Evolutionary conservation across 2,888 invertebrate genomes (phyloP), one percentile per base, ranked within the genome.

Genomic region (Zelleria hepariella): DNA sequence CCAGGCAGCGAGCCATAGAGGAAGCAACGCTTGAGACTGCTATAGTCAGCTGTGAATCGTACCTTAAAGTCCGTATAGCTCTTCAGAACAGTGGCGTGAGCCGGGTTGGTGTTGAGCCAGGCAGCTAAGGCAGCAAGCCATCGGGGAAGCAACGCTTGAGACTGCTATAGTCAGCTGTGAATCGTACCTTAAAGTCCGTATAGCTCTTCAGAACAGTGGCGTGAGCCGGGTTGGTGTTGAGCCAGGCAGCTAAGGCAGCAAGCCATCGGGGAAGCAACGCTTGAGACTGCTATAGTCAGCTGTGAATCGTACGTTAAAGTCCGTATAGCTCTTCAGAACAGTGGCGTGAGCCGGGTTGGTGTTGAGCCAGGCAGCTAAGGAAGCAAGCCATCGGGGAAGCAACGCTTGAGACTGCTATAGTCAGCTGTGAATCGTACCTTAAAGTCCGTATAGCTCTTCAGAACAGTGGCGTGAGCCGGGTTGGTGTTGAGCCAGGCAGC

Each of bases 91-190:
- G 98, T 96, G 26, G 94, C 93, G 76, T 95, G 97, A 73, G 96
- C 94, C 0, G 97, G 97, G 67, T 93, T 92, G 67, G 96, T 94
- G 84, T 95, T 96, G 54, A 99, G 90, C 99, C 99, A 99, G 59
- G 95, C 86, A 94, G 70, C 94, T 94, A 65, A 96, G 90, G 97
- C 97, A 0, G 94, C 94, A 42, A 96, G 84, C 23, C 94, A 97
- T 71, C 96, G 94, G 0, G 98, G 98, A 74, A 99, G 96, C 88
- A 99, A 96, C 70, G 93, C 93, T n/a, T n/a, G n/a, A n/a, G n/a
- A n/a, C n/a, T n/a, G n/a, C n/a, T n/a, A n/a, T n/a, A n/a, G n/a
- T n/a, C n/a, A n/a, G n/a, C n/a, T n/a, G n/a, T n/a, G n/a, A n/a
- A n/a, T n/a, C n/a, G n/a, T n/a, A 88, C 88, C 86, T 87, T 86